Evolutionary conservation across 2,888 invertebrate species (phyloP), one percentile per base, ranked within the genome.

Genomic region (Lasius platythorax): DNA sequence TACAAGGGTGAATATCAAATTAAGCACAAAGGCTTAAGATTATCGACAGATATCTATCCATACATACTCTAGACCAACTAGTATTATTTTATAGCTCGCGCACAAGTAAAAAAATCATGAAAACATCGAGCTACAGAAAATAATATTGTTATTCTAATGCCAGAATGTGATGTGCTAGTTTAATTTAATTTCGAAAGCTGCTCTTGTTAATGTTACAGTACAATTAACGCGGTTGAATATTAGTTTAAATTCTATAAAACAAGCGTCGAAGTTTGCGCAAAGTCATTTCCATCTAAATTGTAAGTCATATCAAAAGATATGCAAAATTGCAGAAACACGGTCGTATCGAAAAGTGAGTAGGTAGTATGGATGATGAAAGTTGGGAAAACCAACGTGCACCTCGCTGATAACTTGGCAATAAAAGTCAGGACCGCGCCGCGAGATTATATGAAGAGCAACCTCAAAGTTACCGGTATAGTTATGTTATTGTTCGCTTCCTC

Each of bases 291-390:
- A 64, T 50, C 46, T 33, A 58, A 75, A 46, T 30, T 61, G 15
- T 63, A 46, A 63, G 9, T 64, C 18, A 23, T 15, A 15, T 23
- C 11, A 18, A 15, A 68, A 56, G 53, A 40, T 76, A 76, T 68
- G 40, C 40, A 58, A 78, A 83, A 87, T 67, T 53, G 70, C 61
- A 78, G 75, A 61, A 86, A 75, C n/a, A 64, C 58, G 64, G 72
- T 67, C 40, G 64, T 70, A 53, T n/a, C 30, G 30, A 74, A 66
- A 43, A 74, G 78, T 23, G 56, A 64, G 70, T 56, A 63, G 50
- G 56, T 46, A 85, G 70, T 64, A 18, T 64, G 46, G 73, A 33
- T 72, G 58, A 23, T 61, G 74, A 28, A 83, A 70, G 83, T 63
- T 66, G 64, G 33, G 43, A 12, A 56, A 68, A 4, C n/a, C 30